Conservation (phyloP, 64 coral and sea anemone genomes). For the Acropora tenuis region DNA sequence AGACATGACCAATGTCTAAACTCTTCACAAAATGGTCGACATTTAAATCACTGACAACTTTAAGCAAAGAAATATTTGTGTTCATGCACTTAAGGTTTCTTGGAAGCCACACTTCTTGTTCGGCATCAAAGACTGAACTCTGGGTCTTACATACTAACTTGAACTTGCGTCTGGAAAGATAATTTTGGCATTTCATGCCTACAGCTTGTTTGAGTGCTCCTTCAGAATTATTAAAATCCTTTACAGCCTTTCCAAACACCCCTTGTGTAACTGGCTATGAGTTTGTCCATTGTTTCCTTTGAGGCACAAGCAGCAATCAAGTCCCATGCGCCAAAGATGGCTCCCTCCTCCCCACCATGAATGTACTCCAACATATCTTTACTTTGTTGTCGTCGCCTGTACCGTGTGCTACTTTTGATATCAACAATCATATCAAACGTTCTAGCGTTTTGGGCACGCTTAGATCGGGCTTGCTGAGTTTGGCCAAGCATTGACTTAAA, state of each 20-base stretch:
- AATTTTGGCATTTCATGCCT: too few species aligned
- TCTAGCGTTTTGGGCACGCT: background rate
- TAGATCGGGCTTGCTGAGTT: slow-evolving; percentile 28
- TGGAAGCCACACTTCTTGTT: too few species aligned
- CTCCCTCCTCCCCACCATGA: too few species aligned
- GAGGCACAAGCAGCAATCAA: background rate
- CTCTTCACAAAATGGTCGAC: too few species aligned
- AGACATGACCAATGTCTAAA: too few species aligned
- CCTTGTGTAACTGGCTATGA: slow-evolving; percentile 23
- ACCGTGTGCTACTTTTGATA: slow-evolving; percentile 21
- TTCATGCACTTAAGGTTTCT: too few species aligned
- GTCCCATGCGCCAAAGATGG: too few species aligned
- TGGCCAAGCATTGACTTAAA: slow-evolving; percentile 21
- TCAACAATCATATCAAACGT: slow-evolving; percentile 29
- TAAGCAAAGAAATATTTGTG: too few species aligned
- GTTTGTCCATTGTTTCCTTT: background rate
- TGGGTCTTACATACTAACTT: too few species aligned
- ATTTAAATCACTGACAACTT: too few species aligned
- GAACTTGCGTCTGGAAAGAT: too few species aligned
- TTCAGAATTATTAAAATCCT: slow-evolving; percentile 14
- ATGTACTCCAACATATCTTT: slow-evolving; percentile 28
- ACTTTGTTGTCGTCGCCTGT: slow-evolving; percentile 44
- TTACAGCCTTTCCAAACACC: slow-evolving; percentile 35
- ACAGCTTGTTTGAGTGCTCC: slow-evolving; percentile 21
- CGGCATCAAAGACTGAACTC: too few species aligned